These are phyloP conservation scores for Hetaerina americana DNA, from an alignment of 1,140 invertebrate species.

Conservation along the genomic window DNA sequence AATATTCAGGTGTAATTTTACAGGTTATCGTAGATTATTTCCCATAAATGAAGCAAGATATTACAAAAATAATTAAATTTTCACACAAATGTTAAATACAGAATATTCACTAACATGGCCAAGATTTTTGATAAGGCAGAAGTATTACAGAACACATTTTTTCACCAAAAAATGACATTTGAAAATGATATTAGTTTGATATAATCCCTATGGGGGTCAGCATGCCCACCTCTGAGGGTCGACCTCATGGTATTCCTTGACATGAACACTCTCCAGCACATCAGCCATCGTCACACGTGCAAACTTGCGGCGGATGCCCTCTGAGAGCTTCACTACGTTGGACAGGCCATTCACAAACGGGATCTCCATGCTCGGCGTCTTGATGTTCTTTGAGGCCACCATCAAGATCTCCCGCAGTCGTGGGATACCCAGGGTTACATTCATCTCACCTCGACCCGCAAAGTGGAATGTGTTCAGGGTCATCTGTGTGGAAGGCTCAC, in stretches of 20 bases:
- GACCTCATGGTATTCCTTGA: slow-evolving; percentile 44
- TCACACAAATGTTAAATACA: too few relatives aligned
- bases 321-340: slow-evolving; percentile 39
- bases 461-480: slow-evolving; percentile 99
- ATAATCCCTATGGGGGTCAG: too few relatives aligned
- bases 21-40: too few relatives aligned
- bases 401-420: slow-evolving; percentile 93
- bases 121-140: too few relatives aligned
- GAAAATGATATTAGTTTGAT: too few relatives aligned
- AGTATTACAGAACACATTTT: too few relatives aligned
- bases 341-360: slow-evolving; percentile 43
- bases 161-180: too few relatives aligned
- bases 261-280: slow-evolving; percentile 60
- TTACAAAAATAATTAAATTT: too few relatives aligned
- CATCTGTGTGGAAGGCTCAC: slow-evolving; percentile 99
- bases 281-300: slow-evolving; percentile 63
- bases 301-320: slow-evolving; percentile 52
- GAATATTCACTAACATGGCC: too few relatives aligned
- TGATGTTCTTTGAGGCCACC: slow-evolving; percentile 81
- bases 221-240: slow-evolving; percentile 37
- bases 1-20: too few relatives aligned
- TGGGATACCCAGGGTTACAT: slow-evolving; percentile 96
- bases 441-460: slow-evolving; percentile 99
- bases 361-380: slow-evolving; percentile 93
- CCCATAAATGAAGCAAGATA: too few relatives aligned